These are phyloP conservation scores for Bettongia penicillata DNA, from an alignment of 2,113 vertebrate genomes.

Conservation along the genomic window DNA sequence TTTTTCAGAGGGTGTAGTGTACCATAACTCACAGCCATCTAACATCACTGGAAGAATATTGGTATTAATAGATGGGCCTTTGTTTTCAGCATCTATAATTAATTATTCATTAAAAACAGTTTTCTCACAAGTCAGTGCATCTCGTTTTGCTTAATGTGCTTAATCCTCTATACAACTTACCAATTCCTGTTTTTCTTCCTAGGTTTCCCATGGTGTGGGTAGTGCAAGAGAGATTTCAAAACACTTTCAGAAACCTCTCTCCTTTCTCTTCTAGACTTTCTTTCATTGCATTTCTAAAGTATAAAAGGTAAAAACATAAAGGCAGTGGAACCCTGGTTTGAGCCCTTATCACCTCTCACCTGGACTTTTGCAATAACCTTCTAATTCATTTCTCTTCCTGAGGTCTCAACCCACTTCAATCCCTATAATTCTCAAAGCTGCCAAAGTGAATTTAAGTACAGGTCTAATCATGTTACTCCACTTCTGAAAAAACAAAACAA, in stretches of 20 bases:
- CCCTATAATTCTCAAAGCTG: background rate
- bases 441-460: background rate
- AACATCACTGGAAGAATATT: background rate
- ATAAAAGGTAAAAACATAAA: constrained; percentile 62
- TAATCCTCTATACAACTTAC: background rate
- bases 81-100: constrained; percentile 18
- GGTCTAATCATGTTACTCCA: background rate
- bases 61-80: background rate
- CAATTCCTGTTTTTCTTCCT: background rate
- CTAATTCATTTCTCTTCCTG: background rate
- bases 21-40: background rate
- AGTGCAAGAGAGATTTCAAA: background rate
- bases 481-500: background rate
- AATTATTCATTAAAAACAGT: constrained; percentile 66
- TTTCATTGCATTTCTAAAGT: constrained; percentile 53
- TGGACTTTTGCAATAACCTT: background rate
- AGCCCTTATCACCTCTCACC: background rate
- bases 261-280: constrained; percentile 33
- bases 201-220: background rate
- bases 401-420: background rate
- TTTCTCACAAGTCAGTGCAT: constrained; percentile 6
- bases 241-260: constrained; percentile 21
- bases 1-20: background rate
- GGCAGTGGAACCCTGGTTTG: background rate
- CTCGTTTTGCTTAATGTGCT: constrained; percentile 4